Evolutionary conservation across 2,888 invertebrate genomes (phyloP).

Genomic region (Piscicola geometra): DNA sequence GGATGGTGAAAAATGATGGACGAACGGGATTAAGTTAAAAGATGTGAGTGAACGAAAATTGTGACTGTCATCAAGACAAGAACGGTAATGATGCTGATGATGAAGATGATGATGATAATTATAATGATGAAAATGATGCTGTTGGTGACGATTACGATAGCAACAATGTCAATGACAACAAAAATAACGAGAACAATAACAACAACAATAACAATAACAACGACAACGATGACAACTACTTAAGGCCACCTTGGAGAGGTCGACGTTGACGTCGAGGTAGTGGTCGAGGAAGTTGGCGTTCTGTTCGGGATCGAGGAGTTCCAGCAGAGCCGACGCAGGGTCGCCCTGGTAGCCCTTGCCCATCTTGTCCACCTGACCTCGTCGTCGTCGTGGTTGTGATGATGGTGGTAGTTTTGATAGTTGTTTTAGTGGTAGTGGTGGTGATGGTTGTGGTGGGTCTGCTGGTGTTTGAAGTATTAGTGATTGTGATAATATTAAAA

Average conservation of each 20-base stretch:
- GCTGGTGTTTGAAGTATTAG: neutral
- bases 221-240: too few relatives aligned
- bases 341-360: slow-evolving; percentile 86
- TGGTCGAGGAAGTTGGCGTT: slow-evolving; percentile 97
- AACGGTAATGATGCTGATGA: too few relatives aligned
- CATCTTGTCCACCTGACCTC: slow-evolving; percentile 60
- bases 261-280: slow-evolving; percentile 93
- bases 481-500: neutral
- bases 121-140: neutral
- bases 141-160: neutral
- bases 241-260: slow-evolving; percentile 73
- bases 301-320: slow-evolving; percentile 96
- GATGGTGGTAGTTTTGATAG: neutral
- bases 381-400: too few relatives aligned
- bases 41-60: neutral
- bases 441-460: neutral
- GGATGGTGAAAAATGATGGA: slow-evolving; percentile 2
- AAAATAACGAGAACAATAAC: neutral
- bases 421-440: neutral
- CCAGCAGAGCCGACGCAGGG: slow-evolving; percentile 91
- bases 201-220: neutral
- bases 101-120: neutral
- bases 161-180: neutral
- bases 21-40: neutral
- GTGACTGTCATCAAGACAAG: too few relatives aligned